Evolutionary conservation across 2,888 invertebrate genomes (phyloP), one percentile per base, ranked within the genome.

Genomic region (Tryphoninae sp.): DNA sequence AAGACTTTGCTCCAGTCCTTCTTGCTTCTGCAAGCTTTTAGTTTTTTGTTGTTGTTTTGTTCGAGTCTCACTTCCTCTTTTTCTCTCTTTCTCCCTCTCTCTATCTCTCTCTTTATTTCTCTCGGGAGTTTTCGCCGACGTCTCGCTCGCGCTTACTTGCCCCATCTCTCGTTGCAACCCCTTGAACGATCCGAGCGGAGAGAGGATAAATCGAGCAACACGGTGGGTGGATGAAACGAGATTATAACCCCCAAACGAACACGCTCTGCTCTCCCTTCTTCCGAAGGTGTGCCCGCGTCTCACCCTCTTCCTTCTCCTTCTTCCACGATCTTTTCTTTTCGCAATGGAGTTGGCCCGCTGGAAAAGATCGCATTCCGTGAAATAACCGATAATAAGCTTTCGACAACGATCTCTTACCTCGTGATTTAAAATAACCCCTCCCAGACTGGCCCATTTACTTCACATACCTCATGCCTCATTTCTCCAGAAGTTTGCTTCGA

Each of bases 331-430:
- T 45, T 23, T 26, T 7, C 26, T 13, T 23, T 16, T 19, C 26
- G 19, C 65, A 23, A 42, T 45, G 22, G 8, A 59, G 33, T 22
- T 58, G 19, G 19, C 26, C 8, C 67, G 2, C 8, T 11, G 16
- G 16, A 67, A 58, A 58, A 45, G 61, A 45, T 45, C 64, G 45
- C 53, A 19, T 71, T 59, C 45, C 64, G 19, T 26, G 42, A 19
- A 71, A 77, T 64, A 71, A 55, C 71, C 77, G 55, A 77, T 77
- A 77, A 71, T 77, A 71, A 77, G 77, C 71, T 77, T 77, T 77
- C 77, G 55, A 71, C 77, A 68, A 55, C 77, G 61, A 73, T 55
- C 61, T 74, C 68, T 73, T n/a, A 45, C 74, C 61, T 49, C 42
- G 9, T 53, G 33, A 13, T 75, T 69, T 22, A 22, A 16, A 16